Conservation (phyloP, 2,888 invertebrate species). For the Norana najaformis region DNA sequence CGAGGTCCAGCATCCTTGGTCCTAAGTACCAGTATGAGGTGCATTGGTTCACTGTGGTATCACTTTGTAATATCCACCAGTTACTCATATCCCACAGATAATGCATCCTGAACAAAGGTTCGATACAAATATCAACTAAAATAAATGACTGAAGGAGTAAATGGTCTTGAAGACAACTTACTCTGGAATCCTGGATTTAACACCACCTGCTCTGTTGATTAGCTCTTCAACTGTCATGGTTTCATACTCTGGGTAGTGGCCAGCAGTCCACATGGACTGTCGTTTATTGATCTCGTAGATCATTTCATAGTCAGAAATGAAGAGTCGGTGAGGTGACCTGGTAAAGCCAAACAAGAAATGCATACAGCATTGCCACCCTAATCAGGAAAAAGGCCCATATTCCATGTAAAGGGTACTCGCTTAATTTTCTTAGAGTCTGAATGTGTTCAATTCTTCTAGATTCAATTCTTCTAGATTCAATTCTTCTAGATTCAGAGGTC, state of each 20-base stretch:
- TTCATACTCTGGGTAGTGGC: conserved; percentile 59
- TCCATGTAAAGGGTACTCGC: too few species aligned
- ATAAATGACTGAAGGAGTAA: neutral
- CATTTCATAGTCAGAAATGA: conserved; percentile 51
- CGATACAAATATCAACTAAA: neutral
- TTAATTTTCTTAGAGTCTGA: too few species aligned
- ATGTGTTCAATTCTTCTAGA: too few species aligned
- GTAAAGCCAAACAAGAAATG: neutral
- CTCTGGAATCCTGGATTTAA: conserved; percentile 3
- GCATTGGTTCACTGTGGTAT: neutral
- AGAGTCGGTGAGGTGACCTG: conserved; percentile 35
- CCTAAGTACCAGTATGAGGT: neutral
- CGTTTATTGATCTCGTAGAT: conserved; percentile 60
- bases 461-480: too few species aligned
- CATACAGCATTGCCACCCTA: neutral
- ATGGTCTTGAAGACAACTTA: neutral
- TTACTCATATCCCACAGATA: neutral
- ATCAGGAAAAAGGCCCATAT: too few species aligned
- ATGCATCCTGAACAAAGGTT: neutral
- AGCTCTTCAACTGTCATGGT: conserved; percentile 57
- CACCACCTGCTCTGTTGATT: conserved; percentile 61
- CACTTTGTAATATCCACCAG: neutral
- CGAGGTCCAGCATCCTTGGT: too few species aligned
- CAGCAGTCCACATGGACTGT: conserved; percentile 63
- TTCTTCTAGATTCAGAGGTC: too few species aligned